Evolutionary conservation across 2,113 vertebrate genomes (phyloP).

Genomic region (Butorides virescens): DNA sequence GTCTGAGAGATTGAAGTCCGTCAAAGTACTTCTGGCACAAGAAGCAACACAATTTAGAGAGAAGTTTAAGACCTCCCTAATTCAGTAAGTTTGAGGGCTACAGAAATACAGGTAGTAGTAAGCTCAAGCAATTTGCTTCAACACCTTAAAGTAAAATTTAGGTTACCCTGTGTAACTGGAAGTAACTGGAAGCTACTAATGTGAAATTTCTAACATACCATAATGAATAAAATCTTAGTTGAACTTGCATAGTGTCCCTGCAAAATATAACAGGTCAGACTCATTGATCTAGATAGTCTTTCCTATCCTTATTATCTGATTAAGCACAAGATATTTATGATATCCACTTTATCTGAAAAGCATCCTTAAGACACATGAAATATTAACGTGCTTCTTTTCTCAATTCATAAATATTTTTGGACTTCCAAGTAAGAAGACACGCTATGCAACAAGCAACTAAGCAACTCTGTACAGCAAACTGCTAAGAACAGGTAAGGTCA

Average conservation of each 20-base stretch:
- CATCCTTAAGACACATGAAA: neutral
- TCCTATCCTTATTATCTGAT: neutral
- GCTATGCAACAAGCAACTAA: neutral
- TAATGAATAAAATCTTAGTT: neutral
- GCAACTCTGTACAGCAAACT: neutral
- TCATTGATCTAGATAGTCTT: neutral
- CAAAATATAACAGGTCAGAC: neutral
- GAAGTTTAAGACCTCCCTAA: neutral
- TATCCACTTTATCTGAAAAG: neutral
- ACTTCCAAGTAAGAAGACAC: constrained; percentile 13
- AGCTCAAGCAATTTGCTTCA: neutral
- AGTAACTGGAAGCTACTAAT: neutral
- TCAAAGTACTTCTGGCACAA: neutral
- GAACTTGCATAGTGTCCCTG: neutral
- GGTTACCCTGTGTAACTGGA: neutral
- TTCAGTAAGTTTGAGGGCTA: neutral
- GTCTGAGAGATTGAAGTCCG: neutral
- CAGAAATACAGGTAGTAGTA: neutral
- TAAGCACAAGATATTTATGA: neutral
- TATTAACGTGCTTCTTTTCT: constrained; percentile 21
- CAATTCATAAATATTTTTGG: constrained; percentile 50
- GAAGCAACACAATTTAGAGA: neutral
- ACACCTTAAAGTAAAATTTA: neutral
- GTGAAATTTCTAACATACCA: neutral
- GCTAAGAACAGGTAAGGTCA: neutral